Conservation (phyloP, 1,140 invertebrate genomes). For the Nomia melanderi region DNA sequence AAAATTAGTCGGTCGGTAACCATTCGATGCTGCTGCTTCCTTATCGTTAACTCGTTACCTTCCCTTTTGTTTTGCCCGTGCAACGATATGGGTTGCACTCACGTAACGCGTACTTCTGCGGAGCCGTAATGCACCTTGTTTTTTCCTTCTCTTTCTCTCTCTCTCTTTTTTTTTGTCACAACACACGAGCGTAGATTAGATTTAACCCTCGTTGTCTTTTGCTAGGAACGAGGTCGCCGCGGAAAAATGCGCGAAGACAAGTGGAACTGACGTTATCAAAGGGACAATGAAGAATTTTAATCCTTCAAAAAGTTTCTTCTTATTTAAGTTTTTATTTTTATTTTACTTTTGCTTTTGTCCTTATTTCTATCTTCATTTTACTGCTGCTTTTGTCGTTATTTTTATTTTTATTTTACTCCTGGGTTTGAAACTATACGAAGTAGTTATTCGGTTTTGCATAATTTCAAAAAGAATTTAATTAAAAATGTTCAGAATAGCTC, state of each 20-base stretch:
- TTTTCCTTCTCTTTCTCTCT: no score
- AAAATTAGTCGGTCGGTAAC: constrained; percentile 49
- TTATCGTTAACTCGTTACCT: constrained; percentile 38
- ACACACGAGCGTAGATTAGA: constrained; percentile 26
- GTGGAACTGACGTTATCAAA: background rate
- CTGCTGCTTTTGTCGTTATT: no score
- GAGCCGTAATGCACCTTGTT: constrained; percentile 43
- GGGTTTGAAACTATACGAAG: no score
- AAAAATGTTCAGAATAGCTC: no score
- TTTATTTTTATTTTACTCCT: no score
- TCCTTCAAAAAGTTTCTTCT: no score
- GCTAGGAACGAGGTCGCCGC: background rate
- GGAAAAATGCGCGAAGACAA: background rate
- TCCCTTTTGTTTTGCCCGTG: constrained; percentile 15
- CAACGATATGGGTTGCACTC: constrained; percentile 24
- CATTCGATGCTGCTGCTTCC: constrained; percentile 20
- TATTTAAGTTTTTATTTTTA: no score
- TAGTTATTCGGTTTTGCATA: no score
- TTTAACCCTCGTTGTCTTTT: background rate
- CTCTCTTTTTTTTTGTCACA: constrained; percentile 44
- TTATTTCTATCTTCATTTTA: no score
- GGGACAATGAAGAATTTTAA: background rate
- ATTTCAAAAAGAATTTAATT: no score
- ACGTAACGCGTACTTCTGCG: constrained; percentile 38
- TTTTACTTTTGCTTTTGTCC: no score